Evolutionary conservation across 2,113 vertebrate genomes (phyloP), one percentile per base, ranked within the genome.

Genomic region (Pygoscelis antarcticus): DNA sequence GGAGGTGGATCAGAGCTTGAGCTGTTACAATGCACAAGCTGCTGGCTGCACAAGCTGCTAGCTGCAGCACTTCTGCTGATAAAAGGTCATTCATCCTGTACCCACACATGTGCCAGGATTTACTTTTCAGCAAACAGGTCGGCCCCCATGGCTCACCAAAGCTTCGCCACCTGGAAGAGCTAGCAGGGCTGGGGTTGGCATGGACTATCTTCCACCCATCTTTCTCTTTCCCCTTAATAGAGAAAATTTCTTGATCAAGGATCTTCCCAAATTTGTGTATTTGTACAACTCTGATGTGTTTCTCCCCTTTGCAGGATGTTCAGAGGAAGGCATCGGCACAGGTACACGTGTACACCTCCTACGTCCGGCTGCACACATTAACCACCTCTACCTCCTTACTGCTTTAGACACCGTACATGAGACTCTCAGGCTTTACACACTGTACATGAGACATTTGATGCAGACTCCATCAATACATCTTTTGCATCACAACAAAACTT

Each of bases 261-360:
- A 38, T 55, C 26, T 47, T 25, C 42, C 40, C 38, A 69, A 74
- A 86, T 19, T 12, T 55, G 23, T 52, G 0, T 42, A 36, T 36
- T 64, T 68, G 29, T 40, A 64, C 13, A 64, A 15, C 18, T 34
- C 27, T 46, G n/a, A 55, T 30, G 16, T 2, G 3, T 54, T 54
- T 17, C 3, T 9, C 3, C 4, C 0, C 8, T 14, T 87, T 65
- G 15, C 30, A 83, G 27, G n/a, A 55, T 1, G 0, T 68, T 80
- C 20, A 36, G 25, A 81, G 78, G 29, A 81, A 69, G 44, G 1
- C 13, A 55, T 36, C 1, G 7, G 23, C 61, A 27, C 27, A n/a
- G 23, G 40, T 16, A 44, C 1, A 2, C 1, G 0, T 6, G 18
- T 32, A 34, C 4, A 83, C 23, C 21, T 81, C 51, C 11, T 23